Evolutionary conservation across 1,140 invertebrate genomes (phyloP).

Genomic region (Hirudo medicinalis): DNA sequence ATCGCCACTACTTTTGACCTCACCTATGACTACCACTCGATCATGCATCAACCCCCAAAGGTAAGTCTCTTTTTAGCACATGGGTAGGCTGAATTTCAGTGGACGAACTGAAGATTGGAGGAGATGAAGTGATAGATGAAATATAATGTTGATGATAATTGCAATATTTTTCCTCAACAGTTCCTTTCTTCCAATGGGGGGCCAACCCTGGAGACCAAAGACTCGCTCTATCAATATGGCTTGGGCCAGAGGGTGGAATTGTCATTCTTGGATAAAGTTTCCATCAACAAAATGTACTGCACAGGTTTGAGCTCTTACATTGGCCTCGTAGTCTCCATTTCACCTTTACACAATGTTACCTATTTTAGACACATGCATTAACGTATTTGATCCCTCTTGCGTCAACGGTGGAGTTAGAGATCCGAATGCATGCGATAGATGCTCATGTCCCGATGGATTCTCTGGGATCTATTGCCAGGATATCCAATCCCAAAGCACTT

Average conservation of each 20-base stretch:
- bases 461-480: neutral
- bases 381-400: neutral
- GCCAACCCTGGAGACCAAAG: neutral
- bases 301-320: neutral
- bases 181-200: neutral
- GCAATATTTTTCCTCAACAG: neutral
- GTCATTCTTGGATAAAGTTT: neutral
- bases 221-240: neutral
- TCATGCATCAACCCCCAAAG: neutral
- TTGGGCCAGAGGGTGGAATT: constrained; percentile 4
- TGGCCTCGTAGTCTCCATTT: no score
- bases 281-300: neutral
- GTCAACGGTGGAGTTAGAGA: neutral
- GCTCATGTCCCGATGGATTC: neutral
- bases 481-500: no score
- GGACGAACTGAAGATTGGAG: neutral
- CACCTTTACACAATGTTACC: no score
- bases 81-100: neutral
- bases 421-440: neutral
- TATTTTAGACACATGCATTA: no score
- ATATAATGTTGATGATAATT: neutral
- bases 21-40: neutral
- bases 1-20: neutral
- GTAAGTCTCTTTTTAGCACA: neutral
- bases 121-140: neutral